A percentile compares a stretch with the other conserved stretches of the same genome.
Evolutionary conservation across 2,888 invertebrate species (phyloP).

Genomic region (Lasioglossum pauxillum): DNA sequence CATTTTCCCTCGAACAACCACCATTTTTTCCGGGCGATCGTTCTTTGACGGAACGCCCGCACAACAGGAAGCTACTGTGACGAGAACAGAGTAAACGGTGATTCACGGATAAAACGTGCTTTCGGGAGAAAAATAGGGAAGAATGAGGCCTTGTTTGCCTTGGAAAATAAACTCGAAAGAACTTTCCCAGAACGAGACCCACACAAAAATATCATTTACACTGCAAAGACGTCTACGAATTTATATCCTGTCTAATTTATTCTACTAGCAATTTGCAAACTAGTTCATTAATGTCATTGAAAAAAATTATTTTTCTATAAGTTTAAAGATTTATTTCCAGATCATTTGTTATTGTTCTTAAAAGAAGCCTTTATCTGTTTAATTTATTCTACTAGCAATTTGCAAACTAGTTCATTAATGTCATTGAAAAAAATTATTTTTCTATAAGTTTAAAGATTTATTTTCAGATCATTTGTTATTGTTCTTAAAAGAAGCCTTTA

Average conservation of each 20-base stretch:
- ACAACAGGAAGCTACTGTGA: conserved; percentile 2
- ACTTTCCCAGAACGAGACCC: neutral
- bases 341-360: neutral
- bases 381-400: neutral
- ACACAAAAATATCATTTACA: neutral
- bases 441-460: neutral
- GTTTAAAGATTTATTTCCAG: neutral
- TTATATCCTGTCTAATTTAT: neutral
- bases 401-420: no score
- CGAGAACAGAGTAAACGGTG: neutral
- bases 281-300: no score
- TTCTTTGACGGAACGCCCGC: neutral
- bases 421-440: neutral
- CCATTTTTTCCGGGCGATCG: conserved; percentile 9
- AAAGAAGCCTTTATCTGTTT: neutral
- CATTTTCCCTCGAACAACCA: conserved; percentile 1
- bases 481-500: neutral
- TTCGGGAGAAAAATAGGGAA: neutral
- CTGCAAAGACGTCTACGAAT: neutral
- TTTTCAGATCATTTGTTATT: neutral
- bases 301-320: neutral
- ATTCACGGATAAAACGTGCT: neutral
- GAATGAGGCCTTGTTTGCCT: neutral
- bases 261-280: neutral
- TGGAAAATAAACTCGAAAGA: neutral